Conservation (phyloP, 2,797 vertebrate genomes). For the Arctocebus calabarensis region DNA sequence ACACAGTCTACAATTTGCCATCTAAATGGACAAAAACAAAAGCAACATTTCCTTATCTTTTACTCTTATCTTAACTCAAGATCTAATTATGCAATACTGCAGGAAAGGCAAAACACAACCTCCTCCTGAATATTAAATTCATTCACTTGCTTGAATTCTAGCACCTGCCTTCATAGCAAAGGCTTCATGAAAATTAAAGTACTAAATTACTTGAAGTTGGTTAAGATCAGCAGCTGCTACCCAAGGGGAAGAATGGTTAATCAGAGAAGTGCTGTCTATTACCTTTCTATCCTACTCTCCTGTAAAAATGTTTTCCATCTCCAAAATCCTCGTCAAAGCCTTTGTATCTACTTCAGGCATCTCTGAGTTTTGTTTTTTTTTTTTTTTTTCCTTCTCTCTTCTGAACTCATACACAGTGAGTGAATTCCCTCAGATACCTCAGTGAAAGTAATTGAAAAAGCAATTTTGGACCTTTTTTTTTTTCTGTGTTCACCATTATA, state of each 20-base stretch:
- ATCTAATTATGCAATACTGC: slow-evolving; percentile 58
- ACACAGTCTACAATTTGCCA: neutral
- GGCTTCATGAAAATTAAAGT: slow-evolving; percentile 49
- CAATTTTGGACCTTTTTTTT: neutral
- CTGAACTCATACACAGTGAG: neutral
- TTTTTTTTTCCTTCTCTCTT: neutral
- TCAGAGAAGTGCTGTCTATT: neutral
- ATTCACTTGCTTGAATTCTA: slow-evolving; percentile 14
- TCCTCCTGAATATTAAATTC: slow-evolving; percentile 24
- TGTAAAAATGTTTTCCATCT: neutral
- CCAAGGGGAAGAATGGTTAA: neutral
- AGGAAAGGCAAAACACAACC: neutral
- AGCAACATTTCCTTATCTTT: slow-evolving; percentile 36
- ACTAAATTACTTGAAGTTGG: slow-evolving; percentile 30
- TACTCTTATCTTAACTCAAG: slow-evolving; percentile 30
- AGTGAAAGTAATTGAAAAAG: neutral
- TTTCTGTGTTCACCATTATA: neutral
- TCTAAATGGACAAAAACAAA: slow-evolving; percentile 26
- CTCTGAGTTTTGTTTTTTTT: neutral
- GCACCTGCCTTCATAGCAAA: neutral
- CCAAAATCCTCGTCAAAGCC: neutral
- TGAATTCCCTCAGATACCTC: neutral
- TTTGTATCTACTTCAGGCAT: neutral
- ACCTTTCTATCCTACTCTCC: neutral
- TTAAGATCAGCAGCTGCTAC: neutral